Evolutionary conservation across 2,797 vertebrate genomes (phyloP).

Genomic region (Scolopax bukidnonensis): DNA sequence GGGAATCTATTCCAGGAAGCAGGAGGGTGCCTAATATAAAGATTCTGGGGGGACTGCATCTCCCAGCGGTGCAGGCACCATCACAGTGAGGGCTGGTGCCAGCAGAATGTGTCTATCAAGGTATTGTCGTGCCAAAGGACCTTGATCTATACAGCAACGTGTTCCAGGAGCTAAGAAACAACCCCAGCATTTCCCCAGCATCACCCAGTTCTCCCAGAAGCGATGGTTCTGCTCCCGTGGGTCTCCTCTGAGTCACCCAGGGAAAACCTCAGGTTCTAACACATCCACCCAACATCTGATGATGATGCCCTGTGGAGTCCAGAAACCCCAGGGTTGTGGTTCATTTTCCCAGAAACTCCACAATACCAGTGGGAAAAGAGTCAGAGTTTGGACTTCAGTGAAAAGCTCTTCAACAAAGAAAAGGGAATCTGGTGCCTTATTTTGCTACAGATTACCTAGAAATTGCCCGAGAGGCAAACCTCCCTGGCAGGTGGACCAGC

Average conservation of each 20-base stretch:
- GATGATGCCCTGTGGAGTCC: neutral
- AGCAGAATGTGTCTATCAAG: neutral
- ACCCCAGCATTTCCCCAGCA: too few relatives aligned
- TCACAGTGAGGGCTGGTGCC: neutral
- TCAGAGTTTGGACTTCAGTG: neutral
- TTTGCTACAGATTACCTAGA: neutral
- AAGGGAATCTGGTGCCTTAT: neutral
- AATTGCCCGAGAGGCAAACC: neutral
- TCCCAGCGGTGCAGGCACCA: neutral
- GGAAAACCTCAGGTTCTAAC: neutral
- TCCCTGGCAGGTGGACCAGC: neutral
- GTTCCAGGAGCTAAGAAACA: neutral
- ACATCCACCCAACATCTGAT: neutral
- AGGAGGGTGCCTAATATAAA: neutral
- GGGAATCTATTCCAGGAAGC: neutral
- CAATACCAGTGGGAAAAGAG: neutral
- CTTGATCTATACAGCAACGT: neutral
- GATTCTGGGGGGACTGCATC: neutral
- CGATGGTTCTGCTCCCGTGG: neutral
- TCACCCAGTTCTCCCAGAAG: neutral
- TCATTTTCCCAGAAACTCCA: neutral
- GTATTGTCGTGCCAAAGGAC: accelerated
- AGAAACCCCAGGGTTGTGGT: neutral
- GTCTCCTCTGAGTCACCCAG: neutral
- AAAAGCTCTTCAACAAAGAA: neutral